phyloP scores from a whole-genome alignment of 2,113 vertebrate species.

The Lasiurus cinereus region DNA sequence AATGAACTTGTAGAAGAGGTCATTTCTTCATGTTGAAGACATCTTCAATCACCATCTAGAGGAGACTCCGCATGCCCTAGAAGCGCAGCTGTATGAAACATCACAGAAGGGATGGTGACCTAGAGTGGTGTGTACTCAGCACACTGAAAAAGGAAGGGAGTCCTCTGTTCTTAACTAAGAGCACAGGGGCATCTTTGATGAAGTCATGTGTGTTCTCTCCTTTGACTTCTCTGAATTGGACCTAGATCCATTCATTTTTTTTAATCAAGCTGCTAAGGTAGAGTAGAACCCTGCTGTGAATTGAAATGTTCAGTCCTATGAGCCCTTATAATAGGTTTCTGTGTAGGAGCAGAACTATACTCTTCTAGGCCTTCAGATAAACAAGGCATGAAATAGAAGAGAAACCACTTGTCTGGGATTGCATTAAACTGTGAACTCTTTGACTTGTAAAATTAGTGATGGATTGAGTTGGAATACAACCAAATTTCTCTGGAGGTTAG shows the following conservation, averaged over 20 bases:
- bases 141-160: neutral
- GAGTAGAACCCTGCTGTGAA: neutral
- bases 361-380: neutral
- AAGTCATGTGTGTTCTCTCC: neutral
- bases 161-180: neutral
- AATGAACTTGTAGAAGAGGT: neutral
- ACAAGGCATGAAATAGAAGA: neutral
- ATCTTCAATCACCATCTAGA: neutral
- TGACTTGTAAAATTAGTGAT: conserved; percentile 47
- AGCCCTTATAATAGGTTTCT: neutral
- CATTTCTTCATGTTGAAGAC: neutral
- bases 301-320: neutral
- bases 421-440: conserved; percentile 6
- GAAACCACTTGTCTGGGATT: neutral
- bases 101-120: neutral
- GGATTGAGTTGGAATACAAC: neutral
- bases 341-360: neutral
- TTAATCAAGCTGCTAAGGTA: neutral
- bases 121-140: neutral
- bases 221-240: neutral
- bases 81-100: neutral
- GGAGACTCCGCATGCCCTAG: neutral
- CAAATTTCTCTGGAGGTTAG: conserved; percentile 34
- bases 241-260: neutral
- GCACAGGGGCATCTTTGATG: neutral